These are phyloP conservation scores for Regulus satrapa DNA, from an alignment of 2,113 vertebrate genomes.

Conservation along the genomic window DNA sequence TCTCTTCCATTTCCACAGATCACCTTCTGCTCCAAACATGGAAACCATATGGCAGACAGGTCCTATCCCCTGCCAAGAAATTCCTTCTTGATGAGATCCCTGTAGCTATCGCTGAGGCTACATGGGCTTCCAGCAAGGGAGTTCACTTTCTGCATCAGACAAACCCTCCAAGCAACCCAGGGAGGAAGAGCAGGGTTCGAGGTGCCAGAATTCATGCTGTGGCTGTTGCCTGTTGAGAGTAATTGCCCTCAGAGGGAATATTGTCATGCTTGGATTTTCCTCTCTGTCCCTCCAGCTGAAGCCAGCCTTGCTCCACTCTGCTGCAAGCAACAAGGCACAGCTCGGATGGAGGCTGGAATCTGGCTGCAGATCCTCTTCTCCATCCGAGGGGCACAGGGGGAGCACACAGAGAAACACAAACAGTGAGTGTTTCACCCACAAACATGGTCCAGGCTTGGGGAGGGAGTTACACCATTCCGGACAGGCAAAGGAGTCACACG, in stretches of 20 bases:
- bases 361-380: neutral
- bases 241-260: slow-evolving; percentile 34
- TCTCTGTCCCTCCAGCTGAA: neutral
- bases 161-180: neutral
- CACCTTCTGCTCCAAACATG: slow-evolving; percentile 66
- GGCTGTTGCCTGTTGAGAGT: slow-evolving; percentile 41
- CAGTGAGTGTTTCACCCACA: neutral
- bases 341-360: neutral
- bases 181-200: neutral
- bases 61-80: slow-evolving; percentile 64
- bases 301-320: neutral
- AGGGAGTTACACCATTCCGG: neutral
- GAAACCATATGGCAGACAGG: slow-evolving; percentile 70
- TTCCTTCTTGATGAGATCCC: slow-evolving; percentile 67
- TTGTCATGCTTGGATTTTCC: neutral
- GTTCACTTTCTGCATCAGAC: slow-evolving; percentile 25
- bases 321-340: neutral
- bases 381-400: fast-evolving
- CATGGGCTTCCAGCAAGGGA: slow-evolving; percentile 40
- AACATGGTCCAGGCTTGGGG: neutral
- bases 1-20: slow-evolving; percentile 50
- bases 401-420: fast-evolving
- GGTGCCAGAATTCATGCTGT: slow-evolving; percentile 31
- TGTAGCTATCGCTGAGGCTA: slow-evolving; percentile 47
- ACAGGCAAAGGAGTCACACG: neutral